phyloP scores from a whole-genome alignment of 2,797 vertebrate genomes.

The Acridotheres tristis region DNA sequence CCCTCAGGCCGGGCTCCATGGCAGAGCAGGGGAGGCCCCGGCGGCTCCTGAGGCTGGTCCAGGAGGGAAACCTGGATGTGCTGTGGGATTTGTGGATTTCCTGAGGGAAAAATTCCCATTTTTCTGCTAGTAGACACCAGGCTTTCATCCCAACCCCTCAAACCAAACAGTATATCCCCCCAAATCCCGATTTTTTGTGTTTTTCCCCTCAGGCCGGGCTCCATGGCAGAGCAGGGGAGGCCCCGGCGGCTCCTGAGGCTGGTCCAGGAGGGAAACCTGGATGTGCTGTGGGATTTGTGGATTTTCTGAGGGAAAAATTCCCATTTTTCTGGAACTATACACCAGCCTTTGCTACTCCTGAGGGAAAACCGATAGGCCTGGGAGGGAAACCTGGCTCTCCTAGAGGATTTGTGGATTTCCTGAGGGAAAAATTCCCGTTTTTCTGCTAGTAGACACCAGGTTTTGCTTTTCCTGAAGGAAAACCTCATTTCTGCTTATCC shows the following conservation, averaged over 20 bases:
- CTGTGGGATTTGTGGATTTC: too few species aligned
- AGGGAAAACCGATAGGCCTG: too few species aligned
- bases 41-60: conserved; percentile 73
- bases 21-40: not conserved
- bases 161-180: not conserved
- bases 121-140: fast-evolving
- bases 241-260: conserved; percentile 43
- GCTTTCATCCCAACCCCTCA: fast-evolving
- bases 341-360: too few species aligned
- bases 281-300: conserved; percentile 17
- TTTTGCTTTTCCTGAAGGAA: too few species aligned
- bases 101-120: not conserved
- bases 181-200: fast-evolving
- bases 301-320: not conserved
- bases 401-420: not conserved
- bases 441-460: not conserved
- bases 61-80: conserved; percentile 72
- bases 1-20: fast-evolving
- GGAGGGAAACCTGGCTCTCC: not conserved
- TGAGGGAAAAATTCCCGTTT: not conserved
- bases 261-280: conserved; percentile 80
- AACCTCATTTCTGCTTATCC: too few species aligned
- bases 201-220: not conserved
- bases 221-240: not conserved
- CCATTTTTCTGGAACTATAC: not conserved